A percentile compares a stretch with the other conserved stretches of the same genome.
Conservation (phyloP, 2,797 vertebrate genomes). For the Amphiprion clarkii region DNA sequence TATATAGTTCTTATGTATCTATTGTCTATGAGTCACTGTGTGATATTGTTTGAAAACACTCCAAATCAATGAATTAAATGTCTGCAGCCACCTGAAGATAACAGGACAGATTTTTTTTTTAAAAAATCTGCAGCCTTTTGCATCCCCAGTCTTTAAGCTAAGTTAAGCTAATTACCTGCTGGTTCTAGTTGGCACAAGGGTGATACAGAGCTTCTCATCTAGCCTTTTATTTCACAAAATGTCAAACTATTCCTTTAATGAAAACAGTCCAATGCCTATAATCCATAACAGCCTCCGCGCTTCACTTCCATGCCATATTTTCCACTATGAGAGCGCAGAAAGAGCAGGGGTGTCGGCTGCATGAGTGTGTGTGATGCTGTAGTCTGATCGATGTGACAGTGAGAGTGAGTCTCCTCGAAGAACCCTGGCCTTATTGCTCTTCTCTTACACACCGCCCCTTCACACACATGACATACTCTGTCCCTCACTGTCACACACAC, state of each 20-base stretch:
- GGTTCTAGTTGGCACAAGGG: neutral
- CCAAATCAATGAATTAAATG: neutral
- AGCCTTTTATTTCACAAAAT: neutral
- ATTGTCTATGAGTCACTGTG: too few relatives aligned
- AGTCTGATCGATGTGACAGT: conserved; percentile 74
- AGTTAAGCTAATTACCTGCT: conserved; percentile 21
- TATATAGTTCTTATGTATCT: neutral
- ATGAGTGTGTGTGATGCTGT: conserved; percentile 60
- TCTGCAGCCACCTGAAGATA: neutral
- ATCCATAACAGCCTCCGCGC: conserved; percentile 15
- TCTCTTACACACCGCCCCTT: conserved; percentile 53
- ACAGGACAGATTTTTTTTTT: too few relatives aligned
- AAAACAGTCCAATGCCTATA: neutral
- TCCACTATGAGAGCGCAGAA: conserved; percentile 40
- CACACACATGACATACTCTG: conserved; percentile 54
- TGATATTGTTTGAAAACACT: neutral
- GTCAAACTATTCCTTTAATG: neutral
- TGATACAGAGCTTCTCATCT: neutral
- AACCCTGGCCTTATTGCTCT: conserved; percentile 63
- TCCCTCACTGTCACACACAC: conserved; percentile 33
- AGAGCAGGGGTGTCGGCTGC: conserved; percentile 52
- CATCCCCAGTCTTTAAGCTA: neutral
- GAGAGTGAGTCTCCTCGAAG: conserved; percentile 72
- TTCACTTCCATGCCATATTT: conserved; percentile 33
- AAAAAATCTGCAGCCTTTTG: neutral